Conservation (phyloP, 1,140 invertebrate genomes). For the Sinella curviseta region DNA sequence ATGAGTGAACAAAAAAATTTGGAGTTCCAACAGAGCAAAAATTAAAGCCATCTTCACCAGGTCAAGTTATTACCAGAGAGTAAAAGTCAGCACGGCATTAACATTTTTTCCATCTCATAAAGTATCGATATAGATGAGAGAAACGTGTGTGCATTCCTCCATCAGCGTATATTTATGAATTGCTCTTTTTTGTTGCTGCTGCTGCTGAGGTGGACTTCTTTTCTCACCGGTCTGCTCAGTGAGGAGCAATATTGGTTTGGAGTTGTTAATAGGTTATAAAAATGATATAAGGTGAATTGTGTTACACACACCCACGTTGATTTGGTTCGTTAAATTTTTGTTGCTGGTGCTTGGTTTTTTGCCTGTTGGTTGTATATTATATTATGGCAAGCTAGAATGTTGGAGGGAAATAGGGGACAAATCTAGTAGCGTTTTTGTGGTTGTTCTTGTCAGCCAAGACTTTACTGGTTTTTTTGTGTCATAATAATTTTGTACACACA, state of each 20-base stretch:
- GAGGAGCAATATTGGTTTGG: too few relatives aligned
- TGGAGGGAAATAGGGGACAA: too few relatives aligned
- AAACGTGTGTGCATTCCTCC: too few relatives aligned
- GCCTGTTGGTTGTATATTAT: too few relatives aligned
- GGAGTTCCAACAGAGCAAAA: background rate
- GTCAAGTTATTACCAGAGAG: background rate
- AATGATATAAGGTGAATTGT: background rate
- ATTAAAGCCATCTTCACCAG: slow-evolving; percentile 4
- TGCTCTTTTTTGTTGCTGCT: too few relatives aligned
- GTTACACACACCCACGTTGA: background rate
- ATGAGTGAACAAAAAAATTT: too few relatives aligned
- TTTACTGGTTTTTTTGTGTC: background rate
- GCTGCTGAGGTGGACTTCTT: too few relatives aligned
- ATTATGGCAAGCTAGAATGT: too few relatives aligned
- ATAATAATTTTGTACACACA: background rate
- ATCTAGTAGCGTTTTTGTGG: too few relatives aligned
- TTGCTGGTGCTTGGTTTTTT: background rate
- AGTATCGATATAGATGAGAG: background rate
- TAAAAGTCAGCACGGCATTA: slow-evolving; percentile 12
- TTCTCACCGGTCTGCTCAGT: too few relatives aligned
- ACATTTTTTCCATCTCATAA: background rate
- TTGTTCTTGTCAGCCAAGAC: too few relatives aligned
- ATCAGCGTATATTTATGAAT: too few relatives aligned
- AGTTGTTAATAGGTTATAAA: slow-evolving; percentile 5
- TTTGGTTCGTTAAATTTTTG: background rate